These are phyloP conservation scores for Theretra japonica DNA, from an alignment of 2,888 invertebrate species.

Conservation along the genomic window DNA sequence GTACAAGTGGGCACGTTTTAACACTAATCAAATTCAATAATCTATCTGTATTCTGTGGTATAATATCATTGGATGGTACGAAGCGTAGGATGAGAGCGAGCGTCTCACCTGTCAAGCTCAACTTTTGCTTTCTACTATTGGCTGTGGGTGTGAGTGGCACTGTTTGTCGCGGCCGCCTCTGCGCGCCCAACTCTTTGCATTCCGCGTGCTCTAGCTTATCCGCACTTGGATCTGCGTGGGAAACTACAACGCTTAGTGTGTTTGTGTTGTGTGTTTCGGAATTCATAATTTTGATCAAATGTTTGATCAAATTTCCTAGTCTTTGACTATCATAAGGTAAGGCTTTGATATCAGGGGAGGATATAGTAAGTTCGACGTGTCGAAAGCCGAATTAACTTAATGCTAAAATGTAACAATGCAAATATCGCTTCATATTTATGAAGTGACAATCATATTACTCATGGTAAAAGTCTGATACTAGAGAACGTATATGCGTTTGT, in stretches of 20 bases:
- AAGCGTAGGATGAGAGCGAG: conserved; percentile 49
- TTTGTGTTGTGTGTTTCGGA: conserved; percentile 11
- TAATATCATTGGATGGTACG: conserved; percentile 35
- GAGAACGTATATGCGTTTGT: too few relatives aligned
- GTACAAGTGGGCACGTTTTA: too few relatives aligned
- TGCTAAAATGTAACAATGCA: not conserved
- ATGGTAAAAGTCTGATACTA: too few relatives aligned
- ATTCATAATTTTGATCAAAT: not conserved
- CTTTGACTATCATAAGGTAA: not conserved
- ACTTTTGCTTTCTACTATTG: conserved; percentile 87
- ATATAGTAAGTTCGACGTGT: not conserved
- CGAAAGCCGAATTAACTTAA: not conserved
- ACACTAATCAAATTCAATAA: not conserved
- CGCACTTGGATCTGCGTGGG: conserved; percentile 74
- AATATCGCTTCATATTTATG: not conserved
- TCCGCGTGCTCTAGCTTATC: conserved; percentile 69
- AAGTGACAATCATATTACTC: not conserved
- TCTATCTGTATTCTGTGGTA: not conserved
- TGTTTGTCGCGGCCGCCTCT: conserved; percentile 77
- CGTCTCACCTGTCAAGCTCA: conserved; percentile 87
- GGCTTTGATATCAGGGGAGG: not conserved
- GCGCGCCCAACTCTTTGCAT: conserved; percentile 57
- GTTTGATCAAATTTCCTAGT: not conserved
- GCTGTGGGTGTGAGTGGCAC: conserved; percentile 87
- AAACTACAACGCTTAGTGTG: conserved; percentile 74